Evolutionary conservation across 2,888 invertebrate species (phyloP), one percentile per base, ranked within the genome.

Genomic region (Dorcus parallelipipedus): DNA sequence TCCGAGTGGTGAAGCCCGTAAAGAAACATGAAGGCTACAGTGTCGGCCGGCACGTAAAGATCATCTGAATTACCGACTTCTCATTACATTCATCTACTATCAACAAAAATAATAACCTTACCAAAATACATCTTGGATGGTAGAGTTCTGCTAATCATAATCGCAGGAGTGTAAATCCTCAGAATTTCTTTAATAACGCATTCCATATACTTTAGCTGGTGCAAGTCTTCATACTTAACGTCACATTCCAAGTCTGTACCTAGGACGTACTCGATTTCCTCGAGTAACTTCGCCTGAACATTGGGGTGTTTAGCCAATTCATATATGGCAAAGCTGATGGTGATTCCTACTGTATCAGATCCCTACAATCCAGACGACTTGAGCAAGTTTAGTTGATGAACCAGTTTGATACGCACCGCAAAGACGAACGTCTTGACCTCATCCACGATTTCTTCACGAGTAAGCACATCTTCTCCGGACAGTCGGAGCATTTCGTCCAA

Each of bases 161-260:
- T 54, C 23, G 56, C 43, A 20, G 56, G 38, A 3, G 56, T 17
- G 39, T 53, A 49, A 10, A 47, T 17, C 38, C 59, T 52, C 48
- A 59, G 45, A 4, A 45, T 45, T 38, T 59, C 59, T 53, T 56
- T 59, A 50, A 59, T 50, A 42, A 59, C 56, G 40, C 55, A 56
- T 2, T 59, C 59, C 33, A 56, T 39, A 47, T 59, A 59, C 23
- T 23, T 38, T 50, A 59, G 52, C 5, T 52, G 10, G 10, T 42
- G 56, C 45, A 52, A 17, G 20, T 59, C 53, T 33, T 49, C 43
- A 9, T 48, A 23, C 0, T 52, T 53, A 23, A 59, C 52, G n/a
- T n/a, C 39, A 6, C 14, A 10, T 9, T 49, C 48, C n/a, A 45
- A 42, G 39, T 55, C 55, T 17, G 9, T 47, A 38, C 59, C 59